phyloP scores from a whole-genome alignment of 2,113 vertebrate genomes.

The Anoura caudifer region DNA sequence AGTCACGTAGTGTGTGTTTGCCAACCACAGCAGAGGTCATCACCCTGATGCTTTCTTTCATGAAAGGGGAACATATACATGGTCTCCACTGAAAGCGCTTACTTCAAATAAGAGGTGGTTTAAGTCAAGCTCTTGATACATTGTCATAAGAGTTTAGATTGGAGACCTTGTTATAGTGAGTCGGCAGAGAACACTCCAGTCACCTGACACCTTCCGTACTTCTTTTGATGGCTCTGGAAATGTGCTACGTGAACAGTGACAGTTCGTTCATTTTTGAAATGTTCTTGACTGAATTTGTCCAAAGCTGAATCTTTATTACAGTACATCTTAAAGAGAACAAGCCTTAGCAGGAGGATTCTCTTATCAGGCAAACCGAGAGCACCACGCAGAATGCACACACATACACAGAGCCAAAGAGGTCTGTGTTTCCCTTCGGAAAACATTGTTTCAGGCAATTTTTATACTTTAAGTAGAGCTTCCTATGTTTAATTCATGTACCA shows the following conservation, averaged over 20 bases:
- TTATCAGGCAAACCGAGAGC: conserved; percentile 29
- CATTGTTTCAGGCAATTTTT: not conserved
- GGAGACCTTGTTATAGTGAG: not conserved
- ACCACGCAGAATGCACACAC: not conserved
- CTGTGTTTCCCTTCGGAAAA: not conserved
- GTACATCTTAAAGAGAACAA: conserved; percentile 34
- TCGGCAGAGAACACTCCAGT: not conserved
- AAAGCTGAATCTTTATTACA: conserved; percentile 7
- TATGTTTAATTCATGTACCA: conserved; percentile 20
- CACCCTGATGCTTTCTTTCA: not conserved
- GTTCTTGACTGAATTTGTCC: conserved; percentile 36
- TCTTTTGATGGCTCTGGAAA: not conserved
- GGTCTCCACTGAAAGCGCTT: not conserved
- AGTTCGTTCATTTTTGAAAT: conserved; percentile 53
- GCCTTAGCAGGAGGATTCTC: not conserved
- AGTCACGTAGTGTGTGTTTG: not conserved
- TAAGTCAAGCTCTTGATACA: not conserved
- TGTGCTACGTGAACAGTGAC: conserved; percentile 25
- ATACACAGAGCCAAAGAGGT: not conserved
- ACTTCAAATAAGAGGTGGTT: not conserved
- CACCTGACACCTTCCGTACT: not conserved
- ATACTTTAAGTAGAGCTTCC: not conserved
- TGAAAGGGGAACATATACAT: not conserved
- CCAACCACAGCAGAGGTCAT: not conserved
- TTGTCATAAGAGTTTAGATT: not conserved